phyloP scores from a whole-genome alignment of 2,888 invertebrate genomes.

The Mythimna pallens region DNA sequence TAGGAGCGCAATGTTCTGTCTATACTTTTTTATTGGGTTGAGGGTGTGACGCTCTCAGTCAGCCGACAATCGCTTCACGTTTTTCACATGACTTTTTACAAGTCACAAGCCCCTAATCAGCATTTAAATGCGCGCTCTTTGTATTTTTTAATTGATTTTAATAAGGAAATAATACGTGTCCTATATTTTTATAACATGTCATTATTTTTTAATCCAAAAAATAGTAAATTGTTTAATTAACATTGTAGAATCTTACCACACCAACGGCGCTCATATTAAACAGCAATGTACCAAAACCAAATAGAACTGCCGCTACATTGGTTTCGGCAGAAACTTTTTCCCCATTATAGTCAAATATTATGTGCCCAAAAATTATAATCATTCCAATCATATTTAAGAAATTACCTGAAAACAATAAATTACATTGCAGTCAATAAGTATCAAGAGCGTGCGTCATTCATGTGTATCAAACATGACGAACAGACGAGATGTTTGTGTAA shows the following conservation, averaged over 20 bases:
- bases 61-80: too few species aligned
- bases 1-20: too few species aligned
- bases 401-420: conserved; percentile 39
- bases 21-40: too few species aligned
- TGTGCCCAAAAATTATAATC: conserved; percentile 32
- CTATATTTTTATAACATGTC: too few species aligned
- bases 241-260: conserved; percentile 44
- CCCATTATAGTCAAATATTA: conserved; percentile 23
- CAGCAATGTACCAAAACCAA: conserved; percentile 43
- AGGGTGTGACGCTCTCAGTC: too few species aligned
- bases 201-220: not conserved
- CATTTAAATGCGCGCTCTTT: too few species aligned
- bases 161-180: too few species aligned
- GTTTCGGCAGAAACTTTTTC: not conserved
- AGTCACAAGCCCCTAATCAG: too few species aligned
- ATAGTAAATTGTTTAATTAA: not conserved
- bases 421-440: not conserved
- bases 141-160: too few species aligned
- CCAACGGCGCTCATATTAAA: conserved; percentile 55
- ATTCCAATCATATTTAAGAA: conserved; percentile 43
- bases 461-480: not conserved
- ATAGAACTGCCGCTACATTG: not conserved
- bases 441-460: not conserved
- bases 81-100: too few species aligned
- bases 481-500: too few species aligned